phyloP scores from a whole-genome alignment of 1,140 invertebrate genomes.

The Penaeus vannamei region DNA sequence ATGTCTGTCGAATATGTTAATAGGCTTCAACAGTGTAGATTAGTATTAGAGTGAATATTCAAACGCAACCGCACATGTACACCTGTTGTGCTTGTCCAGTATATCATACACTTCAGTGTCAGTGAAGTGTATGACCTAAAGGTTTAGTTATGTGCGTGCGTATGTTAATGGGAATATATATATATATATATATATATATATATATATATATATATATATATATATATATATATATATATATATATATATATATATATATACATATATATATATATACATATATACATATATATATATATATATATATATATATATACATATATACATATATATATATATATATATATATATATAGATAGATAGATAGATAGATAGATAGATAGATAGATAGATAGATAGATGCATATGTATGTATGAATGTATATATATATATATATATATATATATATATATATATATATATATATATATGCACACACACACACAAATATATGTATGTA shows the following conservation, averaged over 20 bases:
- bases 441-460: not conserved
- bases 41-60: no score
- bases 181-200: not conserved
- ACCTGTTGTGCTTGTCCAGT: no score
- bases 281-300: not conserved
- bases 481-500: not conserved
- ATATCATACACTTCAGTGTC: no score
- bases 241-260: slow-evolving; percentile 7
- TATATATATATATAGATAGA: not conserved
- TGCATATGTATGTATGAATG: not conserved
- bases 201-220: not conserved
- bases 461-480: not conserved
- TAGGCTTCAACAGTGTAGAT: no score
- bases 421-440: slow-evolving; percentile 18
- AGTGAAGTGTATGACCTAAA: no score
- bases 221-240: not conserved
- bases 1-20: no score
- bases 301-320: slow-evolving; percentile 24
- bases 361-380: not conserved
- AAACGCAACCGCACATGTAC: no score
- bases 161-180: not conserved
- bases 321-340: slow-evolving; percentile 24
- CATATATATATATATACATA: not conserved
- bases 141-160: no score
- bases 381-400: not conserved